Conservation (phyloP, 2,113 vertebrate species). For the Nanorana parkeri region DNA sequence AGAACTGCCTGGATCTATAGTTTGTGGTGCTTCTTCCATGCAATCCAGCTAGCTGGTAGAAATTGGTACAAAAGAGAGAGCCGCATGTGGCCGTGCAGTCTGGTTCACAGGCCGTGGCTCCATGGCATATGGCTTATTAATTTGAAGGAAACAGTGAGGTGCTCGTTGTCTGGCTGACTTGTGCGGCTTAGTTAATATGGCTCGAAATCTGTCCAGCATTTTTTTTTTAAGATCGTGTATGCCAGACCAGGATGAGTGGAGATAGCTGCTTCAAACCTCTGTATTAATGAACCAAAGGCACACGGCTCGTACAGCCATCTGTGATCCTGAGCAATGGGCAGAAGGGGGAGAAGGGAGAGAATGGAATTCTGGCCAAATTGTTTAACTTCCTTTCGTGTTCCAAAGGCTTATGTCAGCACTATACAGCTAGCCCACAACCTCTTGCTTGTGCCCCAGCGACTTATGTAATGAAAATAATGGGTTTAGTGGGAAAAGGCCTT, state of each 20-base stretch:
- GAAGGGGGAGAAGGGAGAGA: constrained; percentile 39
- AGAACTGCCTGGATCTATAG: too few species aligned
- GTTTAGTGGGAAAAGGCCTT: constrained; percentile 14
- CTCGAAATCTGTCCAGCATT: not conserved
- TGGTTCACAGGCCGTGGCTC: not conserved
- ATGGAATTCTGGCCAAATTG: constrained; percentile 49
- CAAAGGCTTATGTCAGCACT: constrained; percentile 49
- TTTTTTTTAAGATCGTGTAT: constrained; percentile 19
- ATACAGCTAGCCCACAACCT: constrained; percentile 26
- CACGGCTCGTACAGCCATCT: constrained; percentile 42
- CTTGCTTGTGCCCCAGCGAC: constrained; percentile 41
- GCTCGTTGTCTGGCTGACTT: not conserved
- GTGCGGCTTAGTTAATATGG: constrained; percentile 19
- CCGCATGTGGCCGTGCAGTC: not conserved
- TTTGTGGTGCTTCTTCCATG: not conserved
- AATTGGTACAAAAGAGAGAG: constrained; percentile 10
- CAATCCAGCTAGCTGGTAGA: not conserved
- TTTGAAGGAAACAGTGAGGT: constrained; percentile 8
- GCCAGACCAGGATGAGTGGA: constrained; percentile 4
- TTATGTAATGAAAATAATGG: constrained; percentile 33
- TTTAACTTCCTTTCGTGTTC: constrained; percentile 47
- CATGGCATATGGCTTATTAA: constrained; percentile 44
- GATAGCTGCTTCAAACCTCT: constrained; percentile 27
- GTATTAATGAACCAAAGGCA: constrained; percentile 49
- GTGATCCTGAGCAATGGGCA: constrained; percentile 37